Percentiles rank a stretch among this genome's conserved stretches.
Conservation (phyloP, 2,888 invertebrate genomes). For the Aphodius sticticus region DNA sequence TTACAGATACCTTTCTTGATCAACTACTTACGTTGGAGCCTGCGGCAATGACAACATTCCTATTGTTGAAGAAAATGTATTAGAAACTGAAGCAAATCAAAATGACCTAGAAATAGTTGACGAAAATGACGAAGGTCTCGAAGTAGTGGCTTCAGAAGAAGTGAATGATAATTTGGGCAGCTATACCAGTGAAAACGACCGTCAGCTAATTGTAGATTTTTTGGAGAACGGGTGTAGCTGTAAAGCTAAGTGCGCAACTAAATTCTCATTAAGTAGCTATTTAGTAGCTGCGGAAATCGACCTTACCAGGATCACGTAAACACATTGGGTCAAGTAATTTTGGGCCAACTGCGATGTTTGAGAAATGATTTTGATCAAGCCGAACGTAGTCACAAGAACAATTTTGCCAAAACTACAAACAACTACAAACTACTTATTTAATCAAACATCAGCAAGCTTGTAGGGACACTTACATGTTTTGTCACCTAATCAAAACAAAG, state of each 20-base stretch:
- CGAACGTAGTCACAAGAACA: no score
- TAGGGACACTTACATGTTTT: no score
- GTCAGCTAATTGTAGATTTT: slow-evolving; percentile 10
- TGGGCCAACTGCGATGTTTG: no score
- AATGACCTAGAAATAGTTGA: background rate
- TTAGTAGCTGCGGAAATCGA: slow-evolving; percentile 8
- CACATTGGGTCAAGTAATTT: slow-evolving; percentile 8
- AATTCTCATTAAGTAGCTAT: no score
- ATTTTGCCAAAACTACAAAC: no score
- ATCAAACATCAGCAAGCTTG: background rate
- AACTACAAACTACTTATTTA: background rate
- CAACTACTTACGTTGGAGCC: no score
- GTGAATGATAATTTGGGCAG: background rate
- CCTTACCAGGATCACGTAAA: slow-evolving; percentile 14
- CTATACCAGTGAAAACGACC: slow-evolving; percentile 11
- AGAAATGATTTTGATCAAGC: no score
- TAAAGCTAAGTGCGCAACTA: background rate
- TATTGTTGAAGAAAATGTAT: background rate
- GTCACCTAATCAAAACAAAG: slow-evolving; percentile 5
- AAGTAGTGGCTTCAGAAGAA: background rate
- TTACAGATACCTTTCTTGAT: no score
- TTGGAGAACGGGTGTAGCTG: background rate
- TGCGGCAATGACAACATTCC: background rate
- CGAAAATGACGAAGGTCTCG: background rate
- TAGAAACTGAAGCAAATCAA: background rate